Base-by-base conservation (phyloP, 1,140 invertebrate genomes). In the Cyclargus thomasi region DNA sequence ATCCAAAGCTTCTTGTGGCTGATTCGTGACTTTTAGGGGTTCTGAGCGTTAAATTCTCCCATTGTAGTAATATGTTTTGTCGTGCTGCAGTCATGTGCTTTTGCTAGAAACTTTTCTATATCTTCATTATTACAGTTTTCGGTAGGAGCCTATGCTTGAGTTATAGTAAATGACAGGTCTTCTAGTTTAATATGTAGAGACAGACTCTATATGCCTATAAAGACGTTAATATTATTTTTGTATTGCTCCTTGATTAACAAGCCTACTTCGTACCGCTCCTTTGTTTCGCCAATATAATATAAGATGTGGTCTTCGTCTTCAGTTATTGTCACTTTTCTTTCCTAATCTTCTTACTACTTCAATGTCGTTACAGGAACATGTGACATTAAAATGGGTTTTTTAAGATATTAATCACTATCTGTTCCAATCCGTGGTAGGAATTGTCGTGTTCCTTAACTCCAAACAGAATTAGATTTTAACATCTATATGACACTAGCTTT, bases 301-400 rank as follows among this genome's bases (percentile, higher is more conserved):
- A 79, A n/a, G 3, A 80, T 74, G 23, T 77, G 77, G 0, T 82
- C 67, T 1, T 74, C 67, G 18, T 76, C 70, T 73, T 80, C 74
- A 1, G 70, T 74, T 21, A 73, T 76, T 75, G 47, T 71, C 71
- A 2, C 68, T 66, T 64, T 72, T 79, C 63, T 69, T 75, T 2
- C 71, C 73, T 11, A 65, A 22, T 29, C 22, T 53, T 20, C 53
- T 55, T 4, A 65, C 21, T 14, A 53, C 39, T 70, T 80, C 76
- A 8, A 80, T 75, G 39, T 75, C 64, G 29, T 65, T 63, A 47
- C 5, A 73, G 8, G 74, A 29, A 29, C 76, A 78, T 63, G 68
- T 53, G 23, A 78, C 35, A 65, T 78, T 80, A 29, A 77, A 55
- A 18, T 74, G 7, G 18, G 55, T 73, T 20, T 73, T n/a, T 79